Conservation (phyloP, 2,797 vertebrate genomes). For the Girardinus metallicus region DNA sequence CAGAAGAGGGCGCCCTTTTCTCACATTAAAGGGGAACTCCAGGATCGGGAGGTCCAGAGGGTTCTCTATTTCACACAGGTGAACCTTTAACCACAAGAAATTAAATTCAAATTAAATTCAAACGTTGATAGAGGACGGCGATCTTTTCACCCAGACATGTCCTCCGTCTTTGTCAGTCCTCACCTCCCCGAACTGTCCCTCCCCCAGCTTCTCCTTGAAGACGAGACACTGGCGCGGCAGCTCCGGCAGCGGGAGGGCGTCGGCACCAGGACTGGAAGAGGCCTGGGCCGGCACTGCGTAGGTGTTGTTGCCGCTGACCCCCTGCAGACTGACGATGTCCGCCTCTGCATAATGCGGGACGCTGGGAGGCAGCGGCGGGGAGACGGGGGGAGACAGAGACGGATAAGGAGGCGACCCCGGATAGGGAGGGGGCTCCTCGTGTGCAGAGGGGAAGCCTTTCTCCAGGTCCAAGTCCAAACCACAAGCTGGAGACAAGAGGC, state of each 20-base stretch:
- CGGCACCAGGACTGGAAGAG: conserved; percentile 80
- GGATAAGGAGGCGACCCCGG: conserved; percentile 82
- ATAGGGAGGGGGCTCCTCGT: conserved; percentile 84
- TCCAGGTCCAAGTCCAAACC: conserved; percentile 83
- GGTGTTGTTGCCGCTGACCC: conserved; percentile 92
- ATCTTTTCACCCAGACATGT: neutral
- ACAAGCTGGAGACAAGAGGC: conserved; percentile 76
- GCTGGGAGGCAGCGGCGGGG: conserved; percentile 80
- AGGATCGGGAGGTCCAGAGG: conserved; percentile 88
- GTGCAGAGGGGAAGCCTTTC: conserved; percentile 79
- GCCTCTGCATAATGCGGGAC: conserved; percentile 95
- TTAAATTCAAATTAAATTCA: conserved; percentile 13
- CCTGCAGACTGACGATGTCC: conserved; percentile 93
- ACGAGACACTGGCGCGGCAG: conserved; percentile 88
- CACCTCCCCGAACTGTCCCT: conserved; percentile 97
- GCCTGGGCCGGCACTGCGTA: conserved; percentile 90
- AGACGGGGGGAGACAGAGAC: conserved; percentile 76
- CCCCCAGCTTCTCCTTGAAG: conserved; percentile 94
- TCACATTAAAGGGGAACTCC: conserved; percentile 89
- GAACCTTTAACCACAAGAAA: conserved; percentile 80
- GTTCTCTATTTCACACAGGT: conserved; percentile 92
- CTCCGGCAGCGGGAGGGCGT: conserved; percentile 81
- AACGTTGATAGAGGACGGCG: conserved; percentile 13
- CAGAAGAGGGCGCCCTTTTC: conserved; percentile 90
- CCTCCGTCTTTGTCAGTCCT: neutral